Conservation (phyloP, 2,797 vertebrate genomes). For the Crypturellus tataupa region DNA sequence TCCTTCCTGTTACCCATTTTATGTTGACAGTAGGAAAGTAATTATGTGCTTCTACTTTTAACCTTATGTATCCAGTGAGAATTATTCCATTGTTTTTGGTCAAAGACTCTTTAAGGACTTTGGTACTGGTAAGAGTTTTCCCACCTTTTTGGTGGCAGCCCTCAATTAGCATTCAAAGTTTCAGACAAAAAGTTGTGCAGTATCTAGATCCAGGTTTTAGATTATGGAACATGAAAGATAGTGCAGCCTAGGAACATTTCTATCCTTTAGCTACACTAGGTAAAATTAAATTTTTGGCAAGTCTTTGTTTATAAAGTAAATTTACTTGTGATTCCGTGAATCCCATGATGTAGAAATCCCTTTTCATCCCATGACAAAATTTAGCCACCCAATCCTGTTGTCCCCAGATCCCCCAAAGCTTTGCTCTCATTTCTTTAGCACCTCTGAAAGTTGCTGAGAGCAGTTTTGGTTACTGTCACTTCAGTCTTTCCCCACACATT, state of each 20-base stretch:
- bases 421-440: constrained; percentile 11
- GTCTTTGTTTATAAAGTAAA: neutral
- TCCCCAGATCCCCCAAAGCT: neutral
- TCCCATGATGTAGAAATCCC: neutral
- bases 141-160: neutral
- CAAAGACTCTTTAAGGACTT: neutral
- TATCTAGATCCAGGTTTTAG: neutral
- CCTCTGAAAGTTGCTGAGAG: neutral
- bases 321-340: neutral
- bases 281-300: neutral
- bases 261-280: neutral
- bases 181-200: neutral
- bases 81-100: constrained; percentile 28
- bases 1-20: constrained; percentile 56
- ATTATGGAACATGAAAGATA: neutral
- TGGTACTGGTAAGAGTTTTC: neutral
- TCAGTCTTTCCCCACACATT: neutral
- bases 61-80: constrained; percentile 5
- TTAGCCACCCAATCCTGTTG: neutral
- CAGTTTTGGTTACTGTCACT: neutral
- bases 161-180: neutral
- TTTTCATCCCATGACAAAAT: neutral
- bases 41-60: constrained; percentile 28
- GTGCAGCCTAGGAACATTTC: neutral
- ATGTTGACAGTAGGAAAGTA: constrained; percentile 35